A percentile compares a stretch with the other conserved stretches of the same genome.
These are phyloP conservation scores for Cryptus armator DNA, from an alignment of 2,888 invertebrate genomes.

Conservation along the genomic window DNA sequence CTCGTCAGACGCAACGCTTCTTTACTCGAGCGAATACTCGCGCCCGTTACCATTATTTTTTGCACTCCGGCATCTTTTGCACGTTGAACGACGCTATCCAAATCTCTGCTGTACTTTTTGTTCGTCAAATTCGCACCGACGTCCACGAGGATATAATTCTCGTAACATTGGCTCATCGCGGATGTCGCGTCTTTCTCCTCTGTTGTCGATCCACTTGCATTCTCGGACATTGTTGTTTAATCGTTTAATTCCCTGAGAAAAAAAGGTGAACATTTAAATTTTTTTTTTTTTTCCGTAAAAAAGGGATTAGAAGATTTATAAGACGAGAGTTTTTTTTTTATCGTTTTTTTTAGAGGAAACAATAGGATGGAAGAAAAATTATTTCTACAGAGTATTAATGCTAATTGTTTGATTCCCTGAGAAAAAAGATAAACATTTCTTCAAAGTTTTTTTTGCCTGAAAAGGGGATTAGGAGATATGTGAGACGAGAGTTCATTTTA, in stretches of 20 bases:
- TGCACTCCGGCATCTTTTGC: constrained; percentile 97
- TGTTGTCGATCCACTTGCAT: constrained; percentile 76
- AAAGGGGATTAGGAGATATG: too few species aligned
- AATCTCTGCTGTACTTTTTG: constrained; percentile 96
- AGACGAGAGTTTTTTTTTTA: too few species aligned
- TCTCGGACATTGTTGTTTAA: constrained; percentile 78
- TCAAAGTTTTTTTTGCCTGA: too few species aligned
- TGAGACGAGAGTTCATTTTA: too few species aligned
- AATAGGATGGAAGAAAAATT: too few species aligned
- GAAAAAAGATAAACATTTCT: background rate
- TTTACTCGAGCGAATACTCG: constrained; percentile 95
- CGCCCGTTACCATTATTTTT: constrained; percentile 97
- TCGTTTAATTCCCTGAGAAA: constrained; percentile 54
- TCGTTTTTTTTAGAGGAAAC: too few species aligned
- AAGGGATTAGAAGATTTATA: too few species aligned
- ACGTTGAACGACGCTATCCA: constrained; percentile 96
- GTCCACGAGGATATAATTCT: constrained; percentile 96
- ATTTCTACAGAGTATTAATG: too few species aligned
- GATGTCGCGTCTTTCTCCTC: constrained; percentile 76
- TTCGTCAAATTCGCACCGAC: constrained; percentile 97
- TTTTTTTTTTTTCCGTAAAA: too few species aligned
- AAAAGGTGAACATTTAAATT: background rate
- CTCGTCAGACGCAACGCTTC: constrained; percentile 95
- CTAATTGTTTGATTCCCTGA: constrained; percentile 51
- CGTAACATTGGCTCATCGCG: constrained; percentile 92